These are phyloP conservation scores for Epizoanthus rinbou DNA, from an alignment of 92 coral and sea anemone genomes.

Conservation along the genomic window DNA sequence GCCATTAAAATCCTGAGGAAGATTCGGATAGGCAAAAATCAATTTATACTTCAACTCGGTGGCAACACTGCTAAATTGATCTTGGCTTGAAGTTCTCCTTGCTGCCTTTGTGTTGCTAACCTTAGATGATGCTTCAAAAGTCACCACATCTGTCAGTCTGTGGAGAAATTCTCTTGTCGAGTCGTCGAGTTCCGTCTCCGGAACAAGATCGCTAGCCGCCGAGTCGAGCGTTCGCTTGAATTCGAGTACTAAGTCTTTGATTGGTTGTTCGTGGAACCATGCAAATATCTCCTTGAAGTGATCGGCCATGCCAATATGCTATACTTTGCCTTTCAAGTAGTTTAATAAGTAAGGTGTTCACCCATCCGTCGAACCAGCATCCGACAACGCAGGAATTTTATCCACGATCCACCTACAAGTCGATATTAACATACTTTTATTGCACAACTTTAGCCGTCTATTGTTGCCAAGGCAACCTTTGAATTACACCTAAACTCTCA, in stretches of 20 bases:
- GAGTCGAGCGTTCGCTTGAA: not conserved
- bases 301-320: not conserved
- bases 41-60: constrained; percentile 32
- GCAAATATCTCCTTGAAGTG: constrained; percentile 6
- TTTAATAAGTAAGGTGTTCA: not conserved
- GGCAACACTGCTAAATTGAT: not conserved
- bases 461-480: too few species aligned
- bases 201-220: not conserved
- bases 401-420: too few species aligned
- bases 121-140: constrained; percentile 10
- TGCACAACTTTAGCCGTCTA: too few species aligned
- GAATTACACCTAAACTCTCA: too few species aligned
- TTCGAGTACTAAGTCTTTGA: not conserved
- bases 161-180: not conserved
- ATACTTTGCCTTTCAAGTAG: too few species aligned
- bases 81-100: not conserved
- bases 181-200: constrained; percentile 4
- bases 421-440: too few species aligned
- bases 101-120: not conserved
- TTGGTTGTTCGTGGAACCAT: constrained; percentile 26
- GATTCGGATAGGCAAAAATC: constrained; percentile 15
- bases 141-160: constrained; percentile 30
- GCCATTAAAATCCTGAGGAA: constrained; percentile 8
- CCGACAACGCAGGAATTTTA: not conserved
- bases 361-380: not conserved